These are phyloP conservation scores for Parotia lawesii DNA, from an alignment of 2,113 vertebrate species.

Conservation along the genomic window DNA sequence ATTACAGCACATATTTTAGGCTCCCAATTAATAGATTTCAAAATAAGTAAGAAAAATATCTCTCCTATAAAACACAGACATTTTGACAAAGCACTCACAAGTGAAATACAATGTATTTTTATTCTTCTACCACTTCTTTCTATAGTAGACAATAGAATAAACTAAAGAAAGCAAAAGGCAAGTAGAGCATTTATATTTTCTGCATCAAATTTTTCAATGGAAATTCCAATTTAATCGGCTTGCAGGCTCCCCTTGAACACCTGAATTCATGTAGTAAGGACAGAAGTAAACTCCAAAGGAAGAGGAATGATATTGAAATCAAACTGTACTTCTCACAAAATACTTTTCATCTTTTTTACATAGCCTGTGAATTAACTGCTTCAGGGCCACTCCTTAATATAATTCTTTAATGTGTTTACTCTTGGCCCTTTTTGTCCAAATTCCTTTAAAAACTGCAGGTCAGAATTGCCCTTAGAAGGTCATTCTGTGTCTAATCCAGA, in stretches of 20 bases:
- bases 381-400: not conserved
- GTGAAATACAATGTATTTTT: not conserved
- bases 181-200: not conserved
- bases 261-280: not conserved
- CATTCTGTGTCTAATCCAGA: not conserved
- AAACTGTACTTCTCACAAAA: not conserved
- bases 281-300: not conserved
- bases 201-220: not conserved
- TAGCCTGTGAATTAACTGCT: not conserved
- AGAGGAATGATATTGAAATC: not conserved
- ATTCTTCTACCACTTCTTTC: not conserved
- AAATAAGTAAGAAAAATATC: not conserved
- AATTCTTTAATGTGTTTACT: not conserved
- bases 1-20: not conserved
- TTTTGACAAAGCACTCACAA: not conserved
- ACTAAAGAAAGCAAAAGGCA: not conserved
- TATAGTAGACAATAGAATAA: not conserved
- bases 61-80: not conserved
- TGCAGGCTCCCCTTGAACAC: not conserved
- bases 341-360: not conserved
- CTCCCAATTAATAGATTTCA: not conserved
- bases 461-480: not conserved
- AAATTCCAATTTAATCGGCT: not conserved
- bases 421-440: not conserved
- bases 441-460: not conserved